Conservation (phyloP, 2,113 vertebrate species). For the Aythya baeri region DNA sequence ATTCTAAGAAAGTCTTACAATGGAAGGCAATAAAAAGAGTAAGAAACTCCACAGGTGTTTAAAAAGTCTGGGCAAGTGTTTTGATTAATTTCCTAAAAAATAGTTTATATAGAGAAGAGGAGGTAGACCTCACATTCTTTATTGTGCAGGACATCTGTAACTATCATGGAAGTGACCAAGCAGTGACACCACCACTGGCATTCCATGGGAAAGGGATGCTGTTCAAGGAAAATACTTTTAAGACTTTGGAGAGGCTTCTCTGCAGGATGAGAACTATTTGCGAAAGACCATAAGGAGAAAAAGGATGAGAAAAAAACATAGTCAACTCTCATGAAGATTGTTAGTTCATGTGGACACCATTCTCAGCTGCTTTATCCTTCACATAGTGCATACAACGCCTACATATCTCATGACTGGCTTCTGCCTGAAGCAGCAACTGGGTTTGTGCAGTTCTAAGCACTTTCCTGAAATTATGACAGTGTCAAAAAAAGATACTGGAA, state of each 20-base stretch:
- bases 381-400: fast-evolving
- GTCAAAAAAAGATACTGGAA: background rate
- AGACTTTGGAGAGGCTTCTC: background rate
- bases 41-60: background rate
- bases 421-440: background rate
- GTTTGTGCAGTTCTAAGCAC: background rate
- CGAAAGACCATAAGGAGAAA: background rate
- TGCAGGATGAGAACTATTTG: background rate
- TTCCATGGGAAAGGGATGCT: background rate
- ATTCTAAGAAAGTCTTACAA: background rate
- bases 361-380: background rate
- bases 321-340: background rate
- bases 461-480: background rate
- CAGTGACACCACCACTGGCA: background rate
- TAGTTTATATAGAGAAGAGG: fast-evolving
- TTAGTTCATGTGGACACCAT: fast-evolving
- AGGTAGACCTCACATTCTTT: background rate
- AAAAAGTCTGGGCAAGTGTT: background rate
- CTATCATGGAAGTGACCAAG: background rate
- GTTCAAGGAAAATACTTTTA: background rate
- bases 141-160: background rate
- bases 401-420: background rate
- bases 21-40: background rate
- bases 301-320: background rate
- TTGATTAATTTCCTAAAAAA: background rate